Conservation (phyloP, 2,888 invertebrate genomes). For the Listrodromus nycthemerus region DNA sequence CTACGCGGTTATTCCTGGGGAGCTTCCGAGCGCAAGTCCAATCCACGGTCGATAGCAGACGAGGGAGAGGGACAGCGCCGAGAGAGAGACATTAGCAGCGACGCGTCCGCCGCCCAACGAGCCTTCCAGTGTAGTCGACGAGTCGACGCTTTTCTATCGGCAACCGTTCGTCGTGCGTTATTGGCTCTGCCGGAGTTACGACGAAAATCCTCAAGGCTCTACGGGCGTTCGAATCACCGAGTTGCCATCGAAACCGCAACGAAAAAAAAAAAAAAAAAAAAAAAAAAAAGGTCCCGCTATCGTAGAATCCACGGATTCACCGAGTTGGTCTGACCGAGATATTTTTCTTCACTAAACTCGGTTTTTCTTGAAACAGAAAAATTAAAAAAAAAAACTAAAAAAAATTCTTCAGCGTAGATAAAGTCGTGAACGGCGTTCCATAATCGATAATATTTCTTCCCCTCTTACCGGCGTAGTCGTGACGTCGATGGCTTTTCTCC, state of each 20-base stretch:
- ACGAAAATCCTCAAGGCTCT: conserved; percentile 32
- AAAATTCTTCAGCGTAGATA: neutral
- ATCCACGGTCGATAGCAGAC: conserved; percentile 79
- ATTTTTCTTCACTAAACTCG: too few species aligned
- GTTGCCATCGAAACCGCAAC: conserved; percentile 7
- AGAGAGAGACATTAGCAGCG: conserved; percentile 13
- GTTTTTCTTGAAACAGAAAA: too few species aligned
- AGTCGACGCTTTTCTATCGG: conserved; percentile 59
- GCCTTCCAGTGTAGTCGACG: neutral
- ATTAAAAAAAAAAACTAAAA: too few species aligned
- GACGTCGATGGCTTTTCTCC: conserved; percentile 33
- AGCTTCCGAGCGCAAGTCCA: conserved; percentile 80
- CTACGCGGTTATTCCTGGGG: conserved; percentile 72
- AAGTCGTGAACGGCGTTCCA: neutral
- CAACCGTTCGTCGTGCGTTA: conserved; percentile 34
- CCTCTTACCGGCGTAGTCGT: conserved; percentile 54
- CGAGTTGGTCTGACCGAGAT: too few species aligned
- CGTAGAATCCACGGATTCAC: neutral
- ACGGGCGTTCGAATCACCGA: conserved; percentile 67
- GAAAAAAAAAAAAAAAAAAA: neutral
- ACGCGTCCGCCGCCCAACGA: conserved; percentile 33
- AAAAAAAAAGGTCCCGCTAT: neutral
- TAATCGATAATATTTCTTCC: conserved; percentile 42
- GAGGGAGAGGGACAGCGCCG: conserved; percentile 36
- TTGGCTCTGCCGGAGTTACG: conserved; percentile 50